These are phyloP conservation scores for Muschampia plurimacula DNA, from an alignment of 2,888 invertebrate genomes.

Conservation along the genomic window DNA sequence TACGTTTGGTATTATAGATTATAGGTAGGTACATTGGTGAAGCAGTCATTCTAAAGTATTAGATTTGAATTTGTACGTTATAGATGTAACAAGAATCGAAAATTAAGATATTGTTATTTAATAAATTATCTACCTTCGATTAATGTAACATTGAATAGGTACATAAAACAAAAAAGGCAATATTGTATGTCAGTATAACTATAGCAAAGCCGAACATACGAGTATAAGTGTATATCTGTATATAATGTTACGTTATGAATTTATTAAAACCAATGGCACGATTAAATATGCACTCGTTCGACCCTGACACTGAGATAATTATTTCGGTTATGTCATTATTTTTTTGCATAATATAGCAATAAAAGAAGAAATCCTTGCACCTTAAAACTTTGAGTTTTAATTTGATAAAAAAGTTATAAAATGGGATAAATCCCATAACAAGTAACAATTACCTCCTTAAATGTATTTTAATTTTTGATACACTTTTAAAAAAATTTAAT, in stretches of 20 bases:
- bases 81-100: too few relatives aligned
- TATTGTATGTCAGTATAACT: too few relatives aligned
- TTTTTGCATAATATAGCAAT: slow-evolving; percentile 49
- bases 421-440: background rate
- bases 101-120: too few relatives aligned
- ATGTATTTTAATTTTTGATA: too few relatives aligned
- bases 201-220: background rate
- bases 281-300: slow-evolving; percentile 29
- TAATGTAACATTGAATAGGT: too few relatives aligned
- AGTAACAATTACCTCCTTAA: background rate
- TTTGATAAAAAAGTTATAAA: background rate
- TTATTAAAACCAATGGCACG: slow-evolving; percentile 35
- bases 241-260: slow-evolving; percentile 25
- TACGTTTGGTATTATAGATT: too few relatives aligned
- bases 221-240: slow-evolving; percentile 22
- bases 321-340: slow-evolving; percentile 42
- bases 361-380: slow-evolving; percentile 15
- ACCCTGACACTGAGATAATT: slow-evolving; percentile 52
- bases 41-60: too few relatives aligned
- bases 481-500: too few relatives aligned
- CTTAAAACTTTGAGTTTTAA: slow-evolving; percentile 21
- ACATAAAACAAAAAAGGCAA: too few relatives aligned
- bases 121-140: too few relatives aligned
- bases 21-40: too few relatives aligned
- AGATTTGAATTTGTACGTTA: too few relatives aligned